Evolutionary conservation across 2,888 invertebrate genomes (phyloP).

Genomic region (Clostera curtula): DNA sequence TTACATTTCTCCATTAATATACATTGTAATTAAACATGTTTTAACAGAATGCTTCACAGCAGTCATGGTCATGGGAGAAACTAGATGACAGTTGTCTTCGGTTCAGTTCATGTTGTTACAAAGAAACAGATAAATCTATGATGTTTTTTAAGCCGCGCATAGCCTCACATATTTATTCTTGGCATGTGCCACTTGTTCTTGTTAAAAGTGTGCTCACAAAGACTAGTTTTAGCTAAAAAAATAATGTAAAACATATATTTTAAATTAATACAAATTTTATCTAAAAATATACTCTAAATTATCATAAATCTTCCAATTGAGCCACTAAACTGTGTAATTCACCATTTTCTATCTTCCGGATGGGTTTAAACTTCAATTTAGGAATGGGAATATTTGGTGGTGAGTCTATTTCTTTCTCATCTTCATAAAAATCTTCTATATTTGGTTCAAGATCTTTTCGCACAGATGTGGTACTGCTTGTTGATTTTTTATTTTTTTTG

Average conservation of each 20-base stretch:
- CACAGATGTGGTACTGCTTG: constrained; percentile 17
- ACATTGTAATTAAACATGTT: no score
- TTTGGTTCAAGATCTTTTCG: constrained; percentile 62
- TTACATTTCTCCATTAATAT: no score
- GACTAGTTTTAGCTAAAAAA: no score
- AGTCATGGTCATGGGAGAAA: no score
- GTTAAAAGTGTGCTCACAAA: no score
- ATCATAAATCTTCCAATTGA: constrained; percentile 56
- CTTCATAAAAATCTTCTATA: constrained; percentile 60
- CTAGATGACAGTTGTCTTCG: no score
- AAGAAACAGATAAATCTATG: no score
- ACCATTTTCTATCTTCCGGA: constrained; percentile 44
- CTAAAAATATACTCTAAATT: constrained; percentile 3
- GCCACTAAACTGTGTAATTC: constrained; percentile 48
- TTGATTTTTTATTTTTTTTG: constrained; percentile 33
- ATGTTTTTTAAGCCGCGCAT: no score
- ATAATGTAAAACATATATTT: constrained; percentile 12
- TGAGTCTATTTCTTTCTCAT: constrained; percentile 42
- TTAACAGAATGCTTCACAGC: no score
- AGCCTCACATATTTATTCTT: no score
- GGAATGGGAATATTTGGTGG: constrained; percentile 43
- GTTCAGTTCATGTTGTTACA: no score
- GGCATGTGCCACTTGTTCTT: no score
- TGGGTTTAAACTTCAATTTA: constrained; percentile 45
- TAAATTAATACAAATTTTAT: constrained; percentile 10